Conservation (phyloP, 1,140 invertebrate species). For the Neodiprion lecontei region DNA sequence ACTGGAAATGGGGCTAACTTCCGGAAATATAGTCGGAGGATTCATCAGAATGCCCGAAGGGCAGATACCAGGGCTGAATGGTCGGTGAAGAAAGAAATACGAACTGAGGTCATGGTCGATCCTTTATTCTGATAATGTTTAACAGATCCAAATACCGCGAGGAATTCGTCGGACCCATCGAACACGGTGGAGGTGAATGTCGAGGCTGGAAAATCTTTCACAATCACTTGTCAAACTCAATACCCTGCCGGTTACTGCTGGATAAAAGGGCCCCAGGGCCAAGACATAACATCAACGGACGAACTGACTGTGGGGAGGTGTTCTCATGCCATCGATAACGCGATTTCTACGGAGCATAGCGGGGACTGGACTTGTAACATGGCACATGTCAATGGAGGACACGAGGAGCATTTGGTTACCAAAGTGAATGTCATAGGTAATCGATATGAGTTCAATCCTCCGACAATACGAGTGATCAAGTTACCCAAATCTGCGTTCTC, state of each 20-base stretch:
- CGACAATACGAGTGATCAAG: neutral
- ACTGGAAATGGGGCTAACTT: neutral
- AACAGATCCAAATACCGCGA: too few species aligned
- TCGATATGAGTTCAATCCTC: neutral
- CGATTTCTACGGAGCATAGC: neutral
- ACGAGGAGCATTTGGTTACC: neutral
- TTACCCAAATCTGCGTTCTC: neutral
- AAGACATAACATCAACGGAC: neutral
- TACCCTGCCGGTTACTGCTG: conserved; percentile 1
- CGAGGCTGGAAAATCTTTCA: neutral
- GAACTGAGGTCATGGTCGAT: neutral
- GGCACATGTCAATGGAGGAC: neutral
- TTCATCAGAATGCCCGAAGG: neutral
- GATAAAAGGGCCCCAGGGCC: neutral
- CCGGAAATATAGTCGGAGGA: neutral
- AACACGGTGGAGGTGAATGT: neutral
- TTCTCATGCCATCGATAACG: neutral
- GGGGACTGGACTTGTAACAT: neutral
- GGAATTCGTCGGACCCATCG: too few species aligned
- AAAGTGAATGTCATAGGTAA: neutral
- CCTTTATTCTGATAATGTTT: too few species aligned
- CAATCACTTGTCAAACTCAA: conserved; percentile 3
- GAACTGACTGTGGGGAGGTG: neutral
- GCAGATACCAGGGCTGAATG: neutral
- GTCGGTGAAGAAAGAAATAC: neutral